Evolutionary conservation across 2,888 invertebrate genomes (phyloP).

Genomic region (Tryphoninae sp.): DNA sequence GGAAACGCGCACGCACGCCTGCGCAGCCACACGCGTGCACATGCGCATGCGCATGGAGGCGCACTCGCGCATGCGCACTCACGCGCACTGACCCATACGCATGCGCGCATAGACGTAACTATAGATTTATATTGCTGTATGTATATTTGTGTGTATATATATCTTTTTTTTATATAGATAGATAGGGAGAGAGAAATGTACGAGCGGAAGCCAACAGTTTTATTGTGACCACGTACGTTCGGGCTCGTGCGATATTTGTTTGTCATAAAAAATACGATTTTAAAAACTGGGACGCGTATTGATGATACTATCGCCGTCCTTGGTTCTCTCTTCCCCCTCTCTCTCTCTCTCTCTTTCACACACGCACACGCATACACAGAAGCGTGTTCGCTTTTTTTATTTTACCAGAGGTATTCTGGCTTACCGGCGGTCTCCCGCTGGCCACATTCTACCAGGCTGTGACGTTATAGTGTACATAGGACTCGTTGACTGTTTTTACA

Average conservation of each 20-base stretch:
- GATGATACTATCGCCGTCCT: conserved; percentile 49
- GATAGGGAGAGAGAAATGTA: conserved; percentile 24
- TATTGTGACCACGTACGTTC: conserved; percentile 30
- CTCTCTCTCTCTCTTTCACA: conserved; percentile 1
- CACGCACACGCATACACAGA: not conserved
- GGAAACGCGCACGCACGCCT: too few relatives aligned
- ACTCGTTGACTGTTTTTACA: conserved; percentile 35
- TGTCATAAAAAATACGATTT: conserved; percentile 56
- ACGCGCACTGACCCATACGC: too few relatives aligned
- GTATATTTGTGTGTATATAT: not conserved
- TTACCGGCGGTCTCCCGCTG: conserved; percentile 14
- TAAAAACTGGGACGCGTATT: conserved; percentile 33
- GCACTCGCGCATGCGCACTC: too few relatives aligned
- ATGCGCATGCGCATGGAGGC: too few relatives aligned
- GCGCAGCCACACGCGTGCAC: too few relatives aligned
- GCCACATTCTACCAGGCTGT: conserved; percentile 1
- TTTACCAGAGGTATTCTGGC: not conserved
- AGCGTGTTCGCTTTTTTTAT: not conserved
- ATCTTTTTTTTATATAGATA: conserved; percentile 10
- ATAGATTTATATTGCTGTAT: too few relatives aligned
- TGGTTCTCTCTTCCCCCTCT: conserved; percentile 9
- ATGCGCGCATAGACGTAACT: too few relatives aligned
- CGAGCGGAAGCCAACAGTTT: conserved; percentile 30
- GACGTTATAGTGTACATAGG: not conserved
- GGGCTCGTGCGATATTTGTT: conserved; percentile 32